Conservation (phyloP, 2,113 vertebrate genomes). For the Catharus fuscescens region DNA sequence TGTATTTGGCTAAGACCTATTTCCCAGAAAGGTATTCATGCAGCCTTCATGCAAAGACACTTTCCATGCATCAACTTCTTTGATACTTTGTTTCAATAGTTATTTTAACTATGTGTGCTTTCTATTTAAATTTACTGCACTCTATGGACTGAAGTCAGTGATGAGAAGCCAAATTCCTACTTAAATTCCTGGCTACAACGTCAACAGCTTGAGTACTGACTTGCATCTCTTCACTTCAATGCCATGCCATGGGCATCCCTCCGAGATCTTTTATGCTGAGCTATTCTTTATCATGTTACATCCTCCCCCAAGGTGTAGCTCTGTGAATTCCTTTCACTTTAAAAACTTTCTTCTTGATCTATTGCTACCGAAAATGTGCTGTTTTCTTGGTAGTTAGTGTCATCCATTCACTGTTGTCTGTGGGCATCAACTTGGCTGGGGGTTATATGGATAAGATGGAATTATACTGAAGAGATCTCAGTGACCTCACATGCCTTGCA, state of each 20-base stretch:
- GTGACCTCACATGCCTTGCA: background rate
- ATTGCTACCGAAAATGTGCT: background rate
- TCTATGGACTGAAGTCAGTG: background rate
- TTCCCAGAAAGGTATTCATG: slow-evolving; percentile 31
- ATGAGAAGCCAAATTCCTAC: background rate
- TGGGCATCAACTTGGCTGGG: background rate
- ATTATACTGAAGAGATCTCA: background rate
- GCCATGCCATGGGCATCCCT: background rate
- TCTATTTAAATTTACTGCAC: background rate
- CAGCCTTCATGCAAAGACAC: background rate
- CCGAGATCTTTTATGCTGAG: background rate
- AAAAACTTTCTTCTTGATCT: background rate
- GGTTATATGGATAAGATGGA: background rate
- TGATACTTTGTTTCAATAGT: slow-evolving; percentile 26
- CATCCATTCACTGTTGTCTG: background rate
- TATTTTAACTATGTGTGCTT: background rate
- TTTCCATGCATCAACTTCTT: background rate
- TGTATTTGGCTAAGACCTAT: slow-evolving; percentile 36
- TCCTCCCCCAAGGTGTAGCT: background rate
- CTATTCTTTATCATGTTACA: background rate
- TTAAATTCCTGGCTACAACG: background rate
- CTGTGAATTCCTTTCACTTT: background rate
- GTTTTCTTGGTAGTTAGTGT: background rate
- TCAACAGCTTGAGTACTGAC: background rate
- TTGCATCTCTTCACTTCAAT: background rate